Evolutionary conservation across 1,140 invertebrate genomes (phyloP).

Genomic region (Steinernema khuongi): DNA sequence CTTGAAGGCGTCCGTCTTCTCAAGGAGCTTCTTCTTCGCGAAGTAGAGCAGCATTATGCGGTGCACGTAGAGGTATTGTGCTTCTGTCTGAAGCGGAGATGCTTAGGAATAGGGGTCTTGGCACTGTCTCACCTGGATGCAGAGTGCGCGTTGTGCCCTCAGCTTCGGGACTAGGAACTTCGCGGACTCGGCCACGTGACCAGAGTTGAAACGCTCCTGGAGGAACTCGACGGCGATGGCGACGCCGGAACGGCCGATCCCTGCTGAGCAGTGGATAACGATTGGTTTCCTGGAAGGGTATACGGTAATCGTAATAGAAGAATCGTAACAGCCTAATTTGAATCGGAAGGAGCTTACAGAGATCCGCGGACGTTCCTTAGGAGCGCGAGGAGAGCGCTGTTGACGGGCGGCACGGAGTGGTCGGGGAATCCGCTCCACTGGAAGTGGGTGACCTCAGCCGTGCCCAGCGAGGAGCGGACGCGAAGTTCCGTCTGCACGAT

Average conservation of each 20-base stretch:
- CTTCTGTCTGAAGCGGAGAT: constrained; percentile 13
- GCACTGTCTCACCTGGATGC: background rate
- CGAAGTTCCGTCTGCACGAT: constrained; percentile 1
- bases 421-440: constrained; percentile 25
- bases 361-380: background rate
- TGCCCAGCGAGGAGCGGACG: background rate
- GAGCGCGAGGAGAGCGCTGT: background rate
- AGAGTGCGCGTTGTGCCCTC: background rate
- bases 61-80: constrained; percentile 19
- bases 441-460: constrained; percentile 16
- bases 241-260: constrained; percentile 14
- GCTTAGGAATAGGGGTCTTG: background rate
- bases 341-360: background rate
- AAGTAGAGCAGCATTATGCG: constrained; percentile 20
- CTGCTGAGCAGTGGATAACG: constrained; percentile 27
- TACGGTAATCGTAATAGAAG: background rate
- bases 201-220: constrained; percentile 5
- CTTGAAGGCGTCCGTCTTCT: background rate
- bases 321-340: background rate
- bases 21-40: constrained; percentile 30
- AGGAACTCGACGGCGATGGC: constrained; percentile 9
- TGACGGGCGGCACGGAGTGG: constrained; percentile 15
- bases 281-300: constrained; percentile 13
- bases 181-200: background rate
- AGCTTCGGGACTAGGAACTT: background rate